Percentiles rank a stretch among this genome's conserved stretches.
phyloP scores from a whole-genome alignment of 2,113 vertebrate species.

The Candoia aspera region DNA sequence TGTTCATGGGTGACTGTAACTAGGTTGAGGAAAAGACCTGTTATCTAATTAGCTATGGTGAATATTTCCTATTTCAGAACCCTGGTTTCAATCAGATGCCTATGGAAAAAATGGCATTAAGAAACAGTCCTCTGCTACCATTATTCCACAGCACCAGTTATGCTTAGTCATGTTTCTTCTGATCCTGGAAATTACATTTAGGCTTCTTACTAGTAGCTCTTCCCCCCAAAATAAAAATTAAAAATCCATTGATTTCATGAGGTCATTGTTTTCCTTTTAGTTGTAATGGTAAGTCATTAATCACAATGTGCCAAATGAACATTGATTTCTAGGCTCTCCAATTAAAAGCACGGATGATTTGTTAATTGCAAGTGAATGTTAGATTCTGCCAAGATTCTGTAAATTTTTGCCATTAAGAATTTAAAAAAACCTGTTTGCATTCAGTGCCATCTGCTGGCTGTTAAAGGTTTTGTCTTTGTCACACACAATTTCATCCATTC shows the following conservation, averaged over 20 bases:
- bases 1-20: neutral
- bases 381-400: neutral
- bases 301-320: neutral
- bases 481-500: rapidly evolving
- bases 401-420: neutral
- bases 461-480: neutral
- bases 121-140: neutral
- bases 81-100: neutral
- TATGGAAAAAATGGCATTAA: neutral
- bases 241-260: neutral
- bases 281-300: neutral
- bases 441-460: conserved; percentile 64
- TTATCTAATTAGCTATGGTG: neutral
- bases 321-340: neutral
- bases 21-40: neutral
- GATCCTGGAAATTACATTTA: neutral
- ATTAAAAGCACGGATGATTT: neutral
- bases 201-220: neutral
- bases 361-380: neutral
- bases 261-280: neutral
- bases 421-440: conserved; percentile 41
- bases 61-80: neutral
- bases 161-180: neutral
- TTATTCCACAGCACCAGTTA: neutral
- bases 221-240: neutral